These are phyloP conservation scores for Tinamus guttatus DNA, from an alignment of 2,113 vertebrate genomes.

Conservation along the genomic window DNA sequence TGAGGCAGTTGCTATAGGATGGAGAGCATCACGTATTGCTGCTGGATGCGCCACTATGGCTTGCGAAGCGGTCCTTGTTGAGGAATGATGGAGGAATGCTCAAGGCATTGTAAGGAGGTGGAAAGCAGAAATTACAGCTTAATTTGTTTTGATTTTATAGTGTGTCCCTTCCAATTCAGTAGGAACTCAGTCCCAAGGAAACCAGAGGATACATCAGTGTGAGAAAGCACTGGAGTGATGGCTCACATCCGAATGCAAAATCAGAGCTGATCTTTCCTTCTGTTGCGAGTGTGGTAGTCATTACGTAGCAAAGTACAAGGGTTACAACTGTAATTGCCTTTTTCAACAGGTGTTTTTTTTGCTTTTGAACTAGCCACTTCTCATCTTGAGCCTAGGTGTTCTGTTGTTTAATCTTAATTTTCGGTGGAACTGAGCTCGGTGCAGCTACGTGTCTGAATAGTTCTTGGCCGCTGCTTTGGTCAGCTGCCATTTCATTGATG, in stretches of 20 bases:
- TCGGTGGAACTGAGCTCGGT: background rate
- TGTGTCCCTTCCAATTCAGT: too few species aligned
- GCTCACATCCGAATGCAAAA: background rate
- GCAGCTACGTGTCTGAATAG: background rate
- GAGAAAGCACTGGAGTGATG: background rate
- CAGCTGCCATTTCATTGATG: background rate
- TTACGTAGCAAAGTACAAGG: background rate
- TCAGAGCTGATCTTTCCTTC: background rate
- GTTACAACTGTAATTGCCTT: background rate
- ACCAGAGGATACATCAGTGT: background rate
- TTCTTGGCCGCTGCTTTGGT: background rate
- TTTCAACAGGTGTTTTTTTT: background rate
- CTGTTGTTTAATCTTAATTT: background rate
- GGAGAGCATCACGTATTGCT: background rate
- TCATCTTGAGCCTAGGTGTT: background rate
- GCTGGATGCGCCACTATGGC: too few species aligned
- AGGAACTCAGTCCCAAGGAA: background rate
- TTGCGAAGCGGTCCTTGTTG: background rate
- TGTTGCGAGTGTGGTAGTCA: background rate
- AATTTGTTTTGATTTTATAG: background rate
- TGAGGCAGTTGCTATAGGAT: background rate
- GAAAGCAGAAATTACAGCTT: background rate
- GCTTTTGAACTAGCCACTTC: background rate
- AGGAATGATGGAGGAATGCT: background rate
- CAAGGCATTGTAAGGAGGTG: background rate